These are phyloP conservation scores for Stratiolaelaps scimitus DNA, from an alignment of 1,140 invertebrate species.

Conservation along the genomic window DNA sequence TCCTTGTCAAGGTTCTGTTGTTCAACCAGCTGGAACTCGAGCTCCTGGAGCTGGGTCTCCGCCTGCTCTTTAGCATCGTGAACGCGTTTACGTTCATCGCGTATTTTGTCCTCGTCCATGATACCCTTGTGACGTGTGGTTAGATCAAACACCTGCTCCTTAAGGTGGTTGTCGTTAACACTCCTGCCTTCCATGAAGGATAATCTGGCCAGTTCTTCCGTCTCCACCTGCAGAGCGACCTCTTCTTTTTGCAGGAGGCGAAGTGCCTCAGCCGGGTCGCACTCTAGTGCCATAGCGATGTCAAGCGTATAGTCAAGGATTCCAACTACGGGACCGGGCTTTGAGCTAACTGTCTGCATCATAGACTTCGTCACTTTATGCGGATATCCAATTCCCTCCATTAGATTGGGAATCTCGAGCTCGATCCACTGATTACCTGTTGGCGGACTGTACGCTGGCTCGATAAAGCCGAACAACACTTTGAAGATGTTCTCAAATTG, in stretches of 20 bases:
- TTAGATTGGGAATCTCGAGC: background rate
- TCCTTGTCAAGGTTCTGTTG: too few species aligned
- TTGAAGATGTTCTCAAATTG: conserved; percentile 9
- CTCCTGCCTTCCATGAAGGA: background rate
- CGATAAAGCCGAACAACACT: background rate
- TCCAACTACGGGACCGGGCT: background rate
- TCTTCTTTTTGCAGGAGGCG: background rate
- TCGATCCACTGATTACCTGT: conserved; percentile 10
- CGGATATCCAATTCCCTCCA: background rate
- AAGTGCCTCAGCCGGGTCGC: background rate
- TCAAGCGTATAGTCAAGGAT: conserved; percentile 10
- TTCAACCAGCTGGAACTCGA: background rate
- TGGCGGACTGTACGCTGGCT: background rate
- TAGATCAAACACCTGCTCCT: background rate
- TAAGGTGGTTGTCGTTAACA: background rate
- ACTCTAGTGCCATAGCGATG: background rate
- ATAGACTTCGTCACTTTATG: conserved; percentile 24
- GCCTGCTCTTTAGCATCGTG: background rate
- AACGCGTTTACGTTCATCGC: background rate
- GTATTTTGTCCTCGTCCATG: background rate
- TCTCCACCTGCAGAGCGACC: background rate
- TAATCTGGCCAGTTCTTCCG: background rate
- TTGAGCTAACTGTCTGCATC: conserved; percentile 15
- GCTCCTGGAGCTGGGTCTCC: background rate
- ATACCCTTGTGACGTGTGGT: conserved; percentile 8